Evolutionary conservation across 2,113 vertebrate species (phyloP).

Genomic region (Calonectris borealis): DNA sequence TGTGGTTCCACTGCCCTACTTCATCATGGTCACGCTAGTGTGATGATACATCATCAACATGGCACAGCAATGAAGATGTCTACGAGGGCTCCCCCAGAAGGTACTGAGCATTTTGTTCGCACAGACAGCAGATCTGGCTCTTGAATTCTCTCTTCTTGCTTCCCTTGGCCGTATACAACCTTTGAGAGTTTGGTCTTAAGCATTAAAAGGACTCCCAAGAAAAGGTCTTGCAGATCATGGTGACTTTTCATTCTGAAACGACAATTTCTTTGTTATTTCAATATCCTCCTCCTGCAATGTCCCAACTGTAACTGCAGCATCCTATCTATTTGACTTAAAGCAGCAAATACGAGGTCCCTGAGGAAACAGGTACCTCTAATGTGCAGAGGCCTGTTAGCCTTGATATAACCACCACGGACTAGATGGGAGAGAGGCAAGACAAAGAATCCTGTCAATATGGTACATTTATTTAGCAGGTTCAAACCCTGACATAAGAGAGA

Average conservation of each 20-base stretch:
- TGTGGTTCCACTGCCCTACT: neutral
- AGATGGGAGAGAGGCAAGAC: neutral
- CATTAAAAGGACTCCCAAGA: neutral
- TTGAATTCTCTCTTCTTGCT: neutral
- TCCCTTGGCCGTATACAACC: neutral
- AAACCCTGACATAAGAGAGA: neutral
- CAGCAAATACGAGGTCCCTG: neutral
- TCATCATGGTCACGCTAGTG: neutral
- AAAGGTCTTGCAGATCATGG: neutral
- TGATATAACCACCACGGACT: neutral
- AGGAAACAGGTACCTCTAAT: neutral
- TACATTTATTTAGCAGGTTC: neutral
- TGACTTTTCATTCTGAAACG: neutral
- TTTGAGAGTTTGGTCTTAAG: neutral
- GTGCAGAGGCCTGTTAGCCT: neutral
- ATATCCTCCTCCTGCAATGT: neutral
- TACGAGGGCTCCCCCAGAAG: accelerated
- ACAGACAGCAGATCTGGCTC: neutral
- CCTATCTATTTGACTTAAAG: neutral
- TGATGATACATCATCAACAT: too few species aligned
- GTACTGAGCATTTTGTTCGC: neutral
- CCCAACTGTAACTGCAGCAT: neutral
- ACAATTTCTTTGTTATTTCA: neutral
- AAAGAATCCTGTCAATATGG: neutral
- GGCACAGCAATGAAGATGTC: neutral